These are phyloP conservation scores for Tenodera sinensis DNA, from an alignment of 2,888 invertebrate genomes.

Conservation along the genomic window DNA sequence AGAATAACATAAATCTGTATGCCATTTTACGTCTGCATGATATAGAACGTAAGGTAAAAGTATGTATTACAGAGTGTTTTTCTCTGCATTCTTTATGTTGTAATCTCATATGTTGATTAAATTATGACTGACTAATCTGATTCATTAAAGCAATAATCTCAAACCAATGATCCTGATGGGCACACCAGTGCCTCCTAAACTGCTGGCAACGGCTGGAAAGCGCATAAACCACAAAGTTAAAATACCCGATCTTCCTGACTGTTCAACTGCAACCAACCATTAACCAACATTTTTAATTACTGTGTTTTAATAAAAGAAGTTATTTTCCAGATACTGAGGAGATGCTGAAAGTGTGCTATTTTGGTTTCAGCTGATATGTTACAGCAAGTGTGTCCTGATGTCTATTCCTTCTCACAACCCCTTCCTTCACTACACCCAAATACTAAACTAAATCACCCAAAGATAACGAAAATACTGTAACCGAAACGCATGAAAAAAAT, in stretches of 20 bases:
- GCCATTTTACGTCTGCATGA: constrained; percentile 6
- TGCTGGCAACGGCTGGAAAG: constrained; percentile 19
- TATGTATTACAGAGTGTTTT: constrained; percentile 9
- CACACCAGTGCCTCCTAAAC: constrained; percentile 9
- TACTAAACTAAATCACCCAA: constrained; percentile 28
- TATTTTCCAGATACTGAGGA: constrained; percentile 32
- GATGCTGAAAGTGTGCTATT: constrained; percentile 26
- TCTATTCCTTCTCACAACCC: constrained; percentile 12
- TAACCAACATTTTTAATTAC: constrained; percentile 22
- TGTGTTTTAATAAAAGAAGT: constrained; percentile 24
- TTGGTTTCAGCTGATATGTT: constrained; percentile 32
- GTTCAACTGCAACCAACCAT: constrained; percentile 19
- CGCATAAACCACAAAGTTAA: constrained; percentile 18
- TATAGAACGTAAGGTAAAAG: background rate
- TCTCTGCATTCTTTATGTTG: constrained; percentile 8
- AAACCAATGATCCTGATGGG: constrained; percentile 9
- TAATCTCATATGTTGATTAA: constrained; percentile 1
- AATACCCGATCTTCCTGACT: constrained; percentile 20
- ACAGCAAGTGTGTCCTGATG: constrained; percentile 21
- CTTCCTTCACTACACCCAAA: constrained; percentile 17
- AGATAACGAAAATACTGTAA: constrained; percentile 29
- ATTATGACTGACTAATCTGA: constrained; percentile 13
- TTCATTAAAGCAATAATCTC: constrained; percentile 23
- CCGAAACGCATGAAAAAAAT: constrained; percentile 30
- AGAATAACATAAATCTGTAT: background rate